Conservation (phyloP, 2,113 vertebrate species). For the Siniperca chuatsi region DNA sequence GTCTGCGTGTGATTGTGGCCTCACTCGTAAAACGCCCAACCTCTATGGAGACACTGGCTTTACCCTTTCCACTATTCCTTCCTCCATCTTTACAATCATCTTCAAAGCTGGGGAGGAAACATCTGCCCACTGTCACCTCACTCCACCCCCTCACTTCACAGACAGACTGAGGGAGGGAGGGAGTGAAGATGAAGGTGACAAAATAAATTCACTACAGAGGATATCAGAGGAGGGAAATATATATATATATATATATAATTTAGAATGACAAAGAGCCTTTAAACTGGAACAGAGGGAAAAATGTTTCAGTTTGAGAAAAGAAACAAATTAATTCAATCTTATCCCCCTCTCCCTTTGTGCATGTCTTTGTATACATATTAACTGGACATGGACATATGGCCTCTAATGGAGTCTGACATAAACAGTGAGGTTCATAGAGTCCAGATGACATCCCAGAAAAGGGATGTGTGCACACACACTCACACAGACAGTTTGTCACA, state of each 20-base stretch:
- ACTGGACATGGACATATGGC: constrained; percentile 21
- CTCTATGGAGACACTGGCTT: constrained; percentile 30
- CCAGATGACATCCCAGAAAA: constrained; percentile 25
- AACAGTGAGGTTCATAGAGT: constrained; percentile 46
- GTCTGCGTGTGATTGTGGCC: constrained; percentile 32
- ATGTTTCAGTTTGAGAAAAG: background rate
- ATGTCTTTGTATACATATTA: constrained; percentile 42
- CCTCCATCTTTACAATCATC: constrained; percentile 58
- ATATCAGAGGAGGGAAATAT: background rate
- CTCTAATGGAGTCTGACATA: constrained; percentile 50
- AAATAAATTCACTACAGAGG: constrained; percentile 22
- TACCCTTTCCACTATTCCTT: constrained; percentile 42
- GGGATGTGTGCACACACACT: constrained; percentile 25
- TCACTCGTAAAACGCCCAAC: constrained; percentile 32
- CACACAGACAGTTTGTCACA: constrained; percentile 15
- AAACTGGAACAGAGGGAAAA: constrained; percentile 10
- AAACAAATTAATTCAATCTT: constrained; percentile 20
- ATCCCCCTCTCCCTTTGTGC: background rate
- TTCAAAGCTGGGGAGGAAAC: constrained; percentile 73
- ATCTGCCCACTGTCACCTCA: constrained; percentile 69
- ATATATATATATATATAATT: background rate
- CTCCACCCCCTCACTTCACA: constrained; percentile 77
- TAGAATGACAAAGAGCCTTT: background rate
- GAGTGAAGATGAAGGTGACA: background rate
- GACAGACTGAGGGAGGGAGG: background rate